phyloP scores from a whole-genome alignment of 2,888 invertebrate genomes.

The Aquatica leii region DNA sequence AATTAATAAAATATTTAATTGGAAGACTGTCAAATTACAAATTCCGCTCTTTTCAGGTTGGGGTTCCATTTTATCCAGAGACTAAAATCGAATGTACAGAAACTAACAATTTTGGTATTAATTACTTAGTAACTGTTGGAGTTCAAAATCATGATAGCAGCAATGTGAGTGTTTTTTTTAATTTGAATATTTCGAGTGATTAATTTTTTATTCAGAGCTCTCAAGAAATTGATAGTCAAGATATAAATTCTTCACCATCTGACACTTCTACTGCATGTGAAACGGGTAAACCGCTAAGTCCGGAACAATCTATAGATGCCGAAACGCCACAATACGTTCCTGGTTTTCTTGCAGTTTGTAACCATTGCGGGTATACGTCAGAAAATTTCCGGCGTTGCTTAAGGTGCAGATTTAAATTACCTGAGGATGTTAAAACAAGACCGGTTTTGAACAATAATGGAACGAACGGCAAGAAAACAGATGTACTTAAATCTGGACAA shows the following conservation, averaged over 20 bases:
- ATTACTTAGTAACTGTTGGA: conserved; percentile 81
- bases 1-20: no score
- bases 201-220: conserved; percentile 3
- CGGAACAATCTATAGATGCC: conserved; percentile 66
- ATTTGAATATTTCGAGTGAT: background rate
- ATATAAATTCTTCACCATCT: conserved; percentile 11
- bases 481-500: conserved; percentile 13
- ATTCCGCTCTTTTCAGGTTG: conserved; percentile 69
- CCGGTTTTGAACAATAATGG: conserved; percentile 59
- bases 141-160: conserved; percentile 38
- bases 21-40: no score
- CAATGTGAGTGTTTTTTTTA: conserved; percentile 32
- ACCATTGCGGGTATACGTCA: conserved; percentile 81
- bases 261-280: conserved; percentile 4
- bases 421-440: conserved; percentile 72
- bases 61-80: conserved; percentile 73
- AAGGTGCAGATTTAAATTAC: conserved; percentile 74
- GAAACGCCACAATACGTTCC: conserved; percentile 69
- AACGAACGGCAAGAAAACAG: conserved; percentile 58
- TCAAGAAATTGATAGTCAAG: conserved; percentile 22
- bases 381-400: conserved; percentile 82
- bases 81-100: conserved; percentile 79
- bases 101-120: conserved; percentile 77
- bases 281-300: conserved; percentile 49
- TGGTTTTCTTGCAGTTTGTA: conserved; percentile 81